Percentiles rank a stretch among this genome's conserved stretches.
These are phyloP conservation scores for Heliopora coerulea DNA, from an alignment of 92 coral and sea anemone species.

Conservation along the genomic window DNA sequence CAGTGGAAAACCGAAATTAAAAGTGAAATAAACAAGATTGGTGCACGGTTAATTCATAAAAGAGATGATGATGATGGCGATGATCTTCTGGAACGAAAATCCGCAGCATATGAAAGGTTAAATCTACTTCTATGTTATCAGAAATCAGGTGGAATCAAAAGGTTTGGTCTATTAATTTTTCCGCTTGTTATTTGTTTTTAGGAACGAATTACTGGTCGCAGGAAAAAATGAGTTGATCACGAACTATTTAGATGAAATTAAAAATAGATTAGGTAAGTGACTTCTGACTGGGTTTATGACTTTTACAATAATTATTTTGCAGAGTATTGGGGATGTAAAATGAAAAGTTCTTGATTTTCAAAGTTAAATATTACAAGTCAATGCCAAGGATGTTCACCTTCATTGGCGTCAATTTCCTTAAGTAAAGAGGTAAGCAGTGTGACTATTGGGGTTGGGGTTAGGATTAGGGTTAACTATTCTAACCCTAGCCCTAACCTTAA, in stretches of 20 bases:
- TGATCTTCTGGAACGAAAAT: not conserved
- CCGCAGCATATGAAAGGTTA: conserved; percentile 8
- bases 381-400: too few relatives aligned
- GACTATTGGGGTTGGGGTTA: too few relatives aligned
- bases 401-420: too few relatives aligned
- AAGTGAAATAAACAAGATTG: conserved; percentile 17
- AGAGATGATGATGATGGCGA: conserved; percentile 1
- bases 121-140: not conserved
- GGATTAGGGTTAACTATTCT: too few relatives aligned
- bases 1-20: conserved; percentile 25
- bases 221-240: not conserved
- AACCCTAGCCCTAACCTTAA: too few relatives aligned
- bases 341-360: too few relatives aligned
- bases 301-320: not conserved
- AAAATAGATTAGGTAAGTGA: conserved; percentile 24
- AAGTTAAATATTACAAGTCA: too few relatives aligned
- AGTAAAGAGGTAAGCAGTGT: too few relatives aligned
- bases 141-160: too few relatives aligned
- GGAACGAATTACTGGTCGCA: not conserved
- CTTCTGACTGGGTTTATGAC: too few relatives aligned
- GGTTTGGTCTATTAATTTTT: too few relatives aligned
- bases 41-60: not conserved
- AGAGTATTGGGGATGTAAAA: not conserved
- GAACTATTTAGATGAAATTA: not conserved
- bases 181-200: too few relatives aligned